Percentiles rank a stretch among this genome's conserved stretches.
These are phyloP conservation scores for Neopipo cinnamomea DNA, from an alignment of 2,113 vertebrate genomes.

Conservation along the genomic window DNA sequence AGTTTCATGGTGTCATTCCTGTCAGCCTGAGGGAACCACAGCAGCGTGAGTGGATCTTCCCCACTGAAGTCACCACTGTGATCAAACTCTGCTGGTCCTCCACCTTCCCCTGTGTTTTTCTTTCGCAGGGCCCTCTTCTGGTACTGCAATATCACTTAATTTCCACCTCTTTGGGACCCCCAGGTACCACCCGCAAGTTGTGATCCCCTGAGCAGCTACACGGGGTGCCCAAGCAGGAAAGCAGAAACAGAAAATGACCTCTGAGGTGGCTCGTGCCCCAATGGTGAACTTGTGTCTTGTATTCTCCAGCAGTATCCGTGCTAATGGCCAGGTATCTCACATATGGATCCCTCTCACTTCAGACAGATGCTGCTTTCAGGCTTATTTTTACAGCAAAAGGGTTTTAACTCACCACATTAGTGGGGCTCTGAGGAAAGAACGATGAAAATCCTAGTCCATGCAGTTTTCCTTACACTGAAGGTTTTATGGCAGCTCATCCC, in stretches of 20 bases:
- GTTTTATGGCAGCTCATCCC: background rate
- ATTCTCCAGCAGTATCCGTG: background rate
- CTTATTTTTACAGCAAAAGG: background rate
- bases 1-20: background rate
- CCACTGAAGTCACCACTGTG: background rate
- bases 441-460: background rate
- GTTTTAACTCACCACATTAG: background rate
- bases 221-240: background rate
- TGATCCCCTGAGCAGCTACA: background rate
- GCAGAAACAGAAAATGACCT: too few species aligned
- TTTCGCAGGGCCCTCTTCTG: background rate
- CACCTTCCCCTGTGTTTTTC: background rate
- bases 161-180: background rate
- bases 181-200: background rate
- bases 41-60: background rate
- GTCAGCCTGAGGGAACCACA: background rate
- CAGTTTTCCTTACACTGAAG: background rate
- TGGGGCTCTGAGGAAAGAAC: background rate
- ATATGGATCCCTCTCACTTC: background rate
- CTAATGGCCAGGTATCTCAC: background rate
- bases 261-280: too few species aligned
- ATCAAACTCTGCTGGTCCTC: background rate
- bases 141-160: background rate
- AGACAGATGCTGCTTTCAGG: background rate
- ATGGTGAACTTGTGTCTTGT: background rate